Percentiles rank a stretch among this genome's conserved stretches.
Evolutionary conservation across 1,140 invertebrate species (phyloP).

Genomic region (Luehdorfia chinensis): DNA sequence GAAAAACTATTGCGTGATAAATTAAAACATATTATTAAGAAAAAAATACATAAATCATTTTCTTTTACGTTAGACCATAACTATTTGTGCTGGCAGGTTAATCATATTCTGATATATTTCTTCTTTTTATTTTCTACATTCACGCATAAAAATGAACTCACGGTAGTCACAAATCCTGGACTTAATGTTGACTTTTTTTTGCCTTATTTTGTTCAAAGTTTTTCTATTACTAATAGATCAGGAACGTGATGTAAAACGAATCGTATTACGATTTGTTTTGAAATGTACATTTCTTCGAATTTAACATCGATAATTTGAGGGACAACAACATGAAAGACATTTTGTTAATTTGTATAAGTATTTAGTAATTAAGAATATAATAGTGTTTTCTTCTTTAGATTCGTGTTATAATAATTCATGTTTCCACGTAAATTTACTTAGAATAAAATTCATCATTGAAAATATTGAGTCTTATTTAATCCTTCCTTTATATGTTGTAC

Average conservation of each 20-base stretch:
- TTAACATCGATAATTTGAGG: slow-evolving; percentile 1
- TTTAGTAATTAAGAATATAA: slow-evolving; percentile 72
- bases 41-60: not conserved
- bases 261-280: not conserved
- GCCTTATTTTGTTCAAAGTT: not conserved
- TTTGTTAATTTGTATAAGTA: slow-evolving; percentile 72
- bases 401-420: slow-evolving; percentile 74
- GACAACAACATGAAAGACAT: slow-evolving; percentile 62
- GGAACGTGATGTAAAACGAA: not conserved
- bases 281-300: slow-evolving; percentile 12
- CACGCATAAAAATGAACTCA: slow-evolving; percentile 10
- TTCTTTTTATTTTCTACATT: slow-evolving; percentile 12
- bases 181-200: slow-evolving; percentile 2
- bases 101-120: not conserved
- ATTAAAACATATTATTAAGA: slow-evolving; percentile 20
- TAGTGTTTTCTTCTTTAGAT: slow-evolving; percentile 76
- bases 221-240: not conserved
- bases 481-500: not conserved
- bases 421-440: slow-evolving; percentile 76
- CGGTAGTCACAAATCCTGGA: slow-evolving; percentile 15
- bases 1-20: slow-evolving; percentile 34
- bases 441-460: slow-evolving; percentile 75
- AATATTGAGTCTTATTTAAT: slow-evolving; percentile 48
- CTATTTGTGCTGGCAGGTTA: not conserved
- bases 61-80: not conserved